Evolutionary conservation across 2,113 vertebrate species (phyloP), one percentile per base, ranked within the genome.

Genomic region (Laticauda laticaudata): DNA sequence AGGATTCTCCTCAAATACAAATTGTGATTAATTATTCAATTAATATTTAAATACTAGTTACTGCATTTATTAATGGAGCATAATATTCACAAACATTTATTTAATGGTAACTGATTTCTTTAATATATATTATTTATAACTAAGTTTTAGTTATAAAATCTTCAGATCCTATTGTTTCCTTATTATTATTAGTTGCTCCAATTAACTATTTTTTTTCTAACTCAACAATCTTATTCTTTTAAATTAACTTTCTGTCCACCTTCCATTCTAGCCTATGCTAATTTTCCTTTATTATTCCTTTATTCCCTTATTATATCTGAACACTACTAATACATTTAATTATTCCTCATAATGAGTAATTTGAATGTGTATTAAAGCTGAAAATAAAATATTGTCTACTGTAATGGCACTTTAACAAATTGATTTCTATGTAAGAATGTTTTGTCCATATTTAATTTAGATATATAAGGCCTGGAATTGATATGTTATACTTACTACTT

Each of bases 401-500:
- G 45, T 87, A 87, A 87, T 53, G 14, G 48, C 29, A 14, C 12
- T 87, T 87, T 87, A 87, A 53, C 24, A 87, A 88, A 88, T 57
- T 57, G 4, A 57, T 56, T 23, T 56, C 21, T 56, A 34, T 20
- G 23, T 12, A 56, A 57, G 10, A 89, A 57, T n/a, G 23, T 90
- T 21, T 59, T 45, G 43, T 24, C 43, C 18, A 21, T 64, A n/a
- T 89, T 92, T 57, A 53, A 93, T 87, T 87, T 61, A 88, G 1
- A 59, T 1, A 2, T 90, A 0, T 89, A 81, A 95, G 93, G 89
- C 14, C 29, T 91, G 94, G 59, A 0, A 4, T 54, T 26, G 24
- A 92, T 93, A 1, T 86, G 3, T 59, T 91, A 61, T 20, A 97
- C 97, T 97, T 97, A 99, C 99, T 98, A 99, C 96, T 95, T 99